Percentiles rank a stretch among this genome's conserved stretches.
Conservation (phyloP, 2,888 invertebrate species). For the Pseudoips prasinana region DNA sequence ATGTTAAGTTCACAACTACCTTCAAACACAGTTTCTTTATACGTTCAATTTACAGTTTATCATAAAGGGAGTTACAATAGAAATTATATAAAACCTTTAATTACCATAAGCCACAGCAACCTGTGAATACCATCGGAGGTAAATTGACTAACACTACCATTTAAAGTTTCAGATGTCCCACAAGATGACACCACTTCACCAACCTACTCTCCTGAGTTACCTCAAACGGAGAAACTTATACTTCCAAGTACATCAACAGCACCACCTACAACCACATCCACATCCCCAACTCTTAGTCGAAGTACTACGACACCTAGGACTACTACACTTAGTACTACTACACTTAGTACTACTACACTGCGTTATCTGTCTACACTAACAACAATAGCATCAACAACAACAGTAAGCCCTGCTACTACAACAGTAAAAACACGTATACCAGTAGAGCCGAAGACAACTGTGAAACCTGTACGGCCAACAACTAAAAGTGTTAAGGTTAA, state of each 20-base stretch:
- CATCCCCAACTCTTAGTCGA: constrained; percentile 7
- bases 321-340: neutral
- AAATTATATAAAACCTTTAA: too few species aligned
- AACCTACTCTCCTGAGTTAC: neutral
- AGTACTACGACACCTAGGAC: constrained; percentile 11
- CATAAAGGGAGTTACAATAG: too few species aligned
- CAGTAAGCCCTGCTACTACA: constrained; percentile 16
- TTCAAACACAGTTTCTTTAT: too few species aligned
- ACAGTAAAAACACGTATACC: neutral
- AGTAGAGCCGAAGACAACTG: neutral
- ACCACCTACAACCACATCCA: constrained; percentile 17
- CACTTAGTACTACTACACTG: too few species aligned
- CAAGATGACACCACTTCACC: too few species aligned
- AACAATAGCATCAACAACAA: constrained; percentile 20
- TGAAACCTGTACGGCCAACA: neutral
- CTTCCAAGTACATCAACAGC: constrained; percentile 9
- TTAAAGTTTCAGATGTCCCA: too few species aligned
- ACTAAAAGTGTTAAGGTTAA: neutral
- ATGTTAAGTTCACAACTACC: too few species aligned
- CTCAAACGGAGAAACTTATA: constrained; percentile 3
- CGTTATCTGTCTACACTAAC: constrained; percentile 10
- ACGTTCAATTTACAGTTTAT: too few species aligned
- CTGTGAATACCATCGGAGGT: too few species aligned
- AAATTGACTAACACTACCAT: too few species aligned
- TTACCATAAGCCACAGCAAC: too few species aligned